Evolutionary conservation across 2,113 vertebrate genomes (phyloP).

Genomic region (Etheostoma spectabile): DNA sequence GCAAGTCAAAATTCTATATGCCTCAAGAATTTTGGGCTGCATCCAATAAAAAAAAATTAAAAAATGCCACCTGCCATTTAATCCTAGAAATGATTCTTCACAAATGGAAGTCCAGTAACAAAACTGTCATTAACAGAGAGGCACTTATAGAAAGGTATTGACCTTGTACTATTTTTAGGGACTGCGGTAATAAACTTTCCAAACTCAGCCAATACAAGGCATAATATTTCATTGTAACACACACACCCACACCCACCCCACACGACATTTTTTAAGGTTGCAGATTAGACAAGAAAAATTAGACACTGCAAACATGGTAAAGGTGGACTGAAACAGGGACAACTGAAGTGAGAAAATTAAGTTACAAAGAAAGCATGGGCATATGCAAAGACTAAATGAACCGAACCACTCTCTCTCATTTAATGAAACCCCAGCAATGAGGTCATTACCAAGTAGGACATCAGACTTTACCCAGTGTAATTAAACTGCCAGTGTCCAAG

Average conservation of each 20-base stretch:
- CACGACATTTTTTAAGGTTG: background rate
- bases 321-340: background rate
- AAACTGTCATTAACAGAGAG: conserved; percentile 30
- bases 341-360: conserved; percentile 3
- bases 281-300: conserved; percentile 29
- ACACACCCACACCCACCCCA: background rate
- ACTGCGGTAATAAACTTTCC: conserved; percentile 12
- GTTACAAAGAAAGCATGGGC: background rate
- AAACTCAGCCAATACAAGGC: conserved; percentile 1
- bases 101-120: background rate
- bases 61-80: background rate
- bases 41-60: background rate
- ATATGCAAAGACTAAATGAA: conserved; percentile 36
- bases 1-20: background rate
- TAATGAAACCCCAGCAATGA: conserved; percentile 46
- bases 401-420: conserved; percentile 18
- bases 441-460: conserved; percentile 61
- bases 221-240: conserved; percentile 9
- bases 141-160: conserved; percentile 33
- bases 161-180: conserved; percentile 21
- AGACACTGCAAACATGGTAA: conserved; percentile 1
- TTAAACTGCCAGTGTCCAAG: conserved; percentile 60
- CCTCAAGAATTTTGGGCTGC: background rate
- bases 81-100: background rate
- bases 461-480: conserved; percentile 65